Conservation (phyloP, 2,888 invertebrate genomes). For the Elegia similella region DNA sequence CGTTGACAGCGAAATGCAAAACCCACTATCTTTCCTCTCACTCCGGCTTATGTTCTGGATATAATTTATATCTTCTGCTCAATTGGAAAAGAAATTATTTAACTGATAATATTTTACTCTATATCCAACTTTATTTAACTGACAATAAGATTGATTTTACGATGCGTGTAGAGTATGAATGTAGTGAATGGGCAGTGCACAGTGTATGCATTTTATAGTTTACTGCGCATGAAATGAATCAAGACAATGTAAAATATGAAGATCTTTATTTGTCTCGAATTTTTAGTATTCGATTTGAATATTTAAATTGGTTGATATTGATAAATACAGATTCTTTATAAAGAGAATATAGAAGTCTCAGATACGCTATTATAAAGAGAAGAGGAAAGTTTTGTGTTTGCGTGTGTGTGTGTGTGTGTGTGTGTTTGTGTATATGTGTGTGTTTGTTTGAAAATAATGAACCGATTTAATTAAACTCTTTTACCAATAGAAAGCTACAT, state of each 20-base stretch:
- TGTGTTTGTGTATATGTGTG: too few species aligned
- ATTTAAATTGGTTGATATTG: background rate
- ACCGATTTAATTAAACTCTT: too few species aligned
- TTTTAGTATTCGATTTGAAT: constrained; percentile 3
- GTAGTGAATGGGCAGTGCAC: constrained; percentile 18
- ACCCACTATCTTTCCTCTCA: constrained; percentile 42
- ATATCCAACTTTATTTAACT: background rate
- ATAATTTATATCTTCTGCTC: constrained; percentile 42
- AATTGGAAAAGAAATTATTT: constrained; percentile 34
- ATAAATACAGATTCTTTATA: too few species aligned
- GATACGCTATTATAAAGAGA: too few species aligned
- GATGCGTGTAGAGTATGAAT: background rate
- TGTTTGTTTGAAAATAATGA: too few species aligned
- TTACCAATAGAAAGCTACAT: too few species aligned
- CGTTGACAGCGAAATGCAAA: constrained; percentile 42
- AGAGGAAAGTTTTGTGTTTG: too few species aligned
- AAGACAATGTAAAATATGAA: constrained; percentile 39
- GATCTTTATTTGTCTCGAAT: constrained; percentile 28
- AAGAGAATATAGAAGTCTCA: too few species aligned
- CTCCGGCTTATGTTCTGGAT: constrained; percentile 41
- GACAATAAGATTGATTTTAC: background rate
- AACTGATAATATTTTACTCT: constrained; percentile 21
- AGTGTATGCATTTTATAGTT: constrained; percentile 46
- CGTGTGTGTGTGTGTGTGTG: too few species aligned
- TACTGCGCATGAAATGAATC: constrained; percentile 40